A percentile compares a stretch with the other conserved stretches of the same genome.
Conservation (phyloP, 2,888 invertebrate genomes). For the Andrena hattorfiana region DNA sequence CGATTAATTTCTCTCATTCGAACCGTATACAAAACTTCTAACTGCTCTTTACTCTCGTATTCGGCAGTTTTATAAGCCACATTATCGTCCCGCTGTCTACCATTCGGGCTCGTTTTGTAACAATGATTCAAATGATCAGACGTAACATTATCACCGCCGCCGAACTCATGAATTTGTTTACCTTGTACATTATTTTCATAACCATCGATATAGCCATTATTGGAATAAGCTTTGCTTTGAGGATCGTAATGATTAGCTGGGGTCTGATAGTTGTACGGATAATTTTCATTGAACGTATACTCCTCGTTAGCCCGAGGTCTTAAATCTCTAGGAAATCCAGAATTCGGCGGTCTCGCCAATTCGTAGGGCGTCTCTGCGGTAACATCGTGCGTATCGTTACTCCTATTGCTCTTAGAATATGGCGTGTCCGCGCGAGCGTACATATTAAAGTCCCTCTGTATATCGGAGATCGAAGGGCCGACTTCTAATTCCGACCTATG, state of each 20-base stretch:
- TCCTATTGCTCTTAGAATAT: conserved; percentile 68
- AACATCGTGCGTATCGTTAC: conserved; percentile 53
- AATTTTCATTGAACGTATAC: conserved; percentile 73
- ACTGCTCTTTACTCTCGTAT: conserved; percentile 82
- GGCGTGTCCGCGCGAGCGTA: conserved; percentile 70
- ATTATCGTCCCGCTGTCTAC: conserved; percentile 72
- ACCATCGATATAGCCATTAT: conserved; percentile 78
- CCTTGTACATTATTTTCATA: conserved; percentile 75
- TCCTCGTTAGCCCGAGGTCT: conserved; percentile 67
- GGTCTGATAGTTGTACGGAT: conserved; percentile 78
- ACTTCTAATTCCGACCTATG: conserved; percentile 65
- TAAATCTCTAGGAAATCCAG: conserved; percentile 68
- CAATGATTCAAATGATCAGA: conserved; percentile 80
- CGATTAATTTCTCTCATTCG: conserved; percentile 82
- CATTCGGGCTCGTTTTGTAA: conserved; percentile 78
- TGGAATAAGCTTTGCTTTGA: conserved; percentile 73
- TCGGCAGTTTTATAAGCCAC: conserved; percentile 76
- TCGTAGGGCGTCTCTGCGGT: conserved; percentile 75
- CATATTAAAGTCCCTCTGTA: conserved; percentile 73
- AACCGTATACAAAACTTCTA: conserved; percentile 84
- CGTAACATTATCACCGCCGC: conserved; percentile 75
- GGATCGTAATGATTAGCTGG: conserved; percentile 80
- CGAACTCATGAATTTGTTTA: conserved; percentile 70
- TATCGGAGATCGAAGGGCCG: conserved; percentile 68
- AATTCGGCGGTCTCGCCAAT: conserved; percentile 72